A percentile compares a stretch with the other conserved stretches of the same genome.
Evolutionary conservation across 2,888 invertebrate species (phyloP).

Genomic region (Xestia xanthographa): DNA sequence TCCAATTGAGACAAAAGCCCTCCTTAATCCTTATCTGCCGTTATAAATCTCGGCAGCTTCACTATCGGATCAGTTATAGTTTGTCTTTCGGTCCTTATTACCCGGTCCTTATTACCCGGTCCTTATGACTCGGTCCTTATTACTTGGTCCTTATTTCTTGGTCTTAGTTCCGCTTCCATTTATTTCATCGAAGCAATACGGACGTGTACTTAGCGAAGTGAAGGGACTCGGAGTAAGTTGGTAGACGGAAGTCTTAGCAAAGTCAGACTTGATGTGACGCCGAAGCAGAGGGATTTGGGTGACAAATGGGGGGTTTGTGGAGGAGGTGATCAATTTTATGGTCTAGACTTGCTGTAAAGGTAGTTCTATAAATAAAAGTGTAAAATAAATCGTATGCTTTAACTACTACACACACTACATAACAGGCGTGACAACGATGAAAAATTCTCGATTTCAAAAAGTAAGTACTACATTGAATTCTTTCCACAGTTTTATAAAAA

Average conservation of each 20-base stretch:
- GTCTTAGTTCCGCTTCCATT: conserved; percentile 24
- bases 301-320: conserved; percentile 49
- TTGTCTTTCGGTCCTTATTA: conserved; percentile 35
- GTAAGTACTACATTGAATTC: not conserved
- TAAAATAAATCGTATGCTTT: not conserved
- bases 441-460: not conserved
- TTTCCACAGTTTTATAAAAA: not conserved
- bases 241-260: conserved; percentile 41
- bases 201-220: conserved; percentile 39
- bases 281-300: conserved; percentile 29
- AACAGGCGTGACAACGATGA: not conserved
- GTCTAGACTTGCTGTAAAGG: conserved; percentile 17
- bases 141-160: conserved; percentile 27
- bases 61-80: conserved; percentile 50
- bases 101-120: conserved; percentile 20
- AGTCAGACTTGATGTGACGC: conserved; percentile 27
- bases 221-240: conserved; percentile 50
- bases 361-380: not conserved
- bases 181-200: conserved; percentile 47
- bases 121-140: conserved; percentile 23
- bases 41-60: conserved; percentile 46
- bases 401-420: not conserved
- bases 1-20: conserved; percentile 42
- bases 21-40: conserved; percentile 29
- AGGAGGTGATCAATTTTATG: conserved; percentile 32